Percentiles rank a stretch among this genome's conserved stretches.
Evolutionary conservation across 2,888 invertebrate species (phyloP).

Genomic region (Patella caerulea): DNA sequence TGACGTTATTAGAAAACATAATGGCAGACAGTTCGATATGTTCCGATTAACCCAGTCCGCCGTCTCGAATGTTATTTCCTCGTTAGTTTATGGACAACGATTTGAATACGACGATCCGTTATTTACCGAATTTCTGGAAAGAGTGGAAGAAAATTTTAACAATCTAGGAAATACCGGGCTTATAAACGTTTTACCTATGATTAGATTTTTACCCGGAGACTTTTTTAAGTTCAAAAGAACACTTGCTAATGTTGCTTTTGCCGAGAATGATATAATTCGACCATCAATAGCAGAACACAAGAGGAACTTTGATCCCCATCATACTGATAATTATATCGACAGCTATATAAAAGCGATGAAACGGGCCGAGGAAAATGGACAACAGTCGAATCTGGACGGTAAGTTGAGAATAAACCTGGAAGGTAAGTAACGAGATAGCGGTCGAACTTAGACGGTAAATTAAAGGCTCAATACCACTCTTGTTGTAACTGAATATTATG

Average conservation of each 20-base stretch:
- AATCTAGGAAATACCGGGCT: constrained; percentile 4
- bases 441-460: neutral
- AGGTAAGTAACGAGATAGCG: neutral
- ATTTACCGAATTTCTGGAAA: constrained; percentile 17
- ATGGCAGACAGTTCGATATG: constrained; percentile 14
- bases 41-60: constrained; percentile 5
- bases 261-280: constrained; percentile 22
- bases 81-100: constrained; percentile 21
- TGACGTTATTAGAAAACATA: constrained; percentile 7
- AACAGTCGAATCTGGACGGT: constrained; percentile 33
- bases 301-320: constrained; percentile 32
- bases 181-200: constrained; percentile 33
- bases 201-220: constrained; percentile 45
- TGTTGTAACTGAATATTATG: too few relatives aligned
- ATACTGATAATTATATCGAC: constrained; percentile 43
- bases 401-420: constrained; percentile 8
- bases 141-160: constrained; percentile 20
- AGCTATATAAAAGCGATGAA: constrained; percentile 40
- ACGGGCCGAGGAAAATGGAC: constrained; percentile 22
- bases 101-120: constrained; percentile 24
- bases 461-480: too few relatives aligned
- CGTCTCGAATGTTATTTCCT: constrained; percentile 29
- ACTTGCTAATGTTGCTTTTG: constrained; percentile 15
- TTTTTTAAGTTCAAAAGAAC: constrained; percentile 35
- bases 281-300: constrained; percentile 30